Evolutionary conservation across 2,113 vertebrate genomes (phyloP).

Genomic region (Callipepla squamata): DNA sequence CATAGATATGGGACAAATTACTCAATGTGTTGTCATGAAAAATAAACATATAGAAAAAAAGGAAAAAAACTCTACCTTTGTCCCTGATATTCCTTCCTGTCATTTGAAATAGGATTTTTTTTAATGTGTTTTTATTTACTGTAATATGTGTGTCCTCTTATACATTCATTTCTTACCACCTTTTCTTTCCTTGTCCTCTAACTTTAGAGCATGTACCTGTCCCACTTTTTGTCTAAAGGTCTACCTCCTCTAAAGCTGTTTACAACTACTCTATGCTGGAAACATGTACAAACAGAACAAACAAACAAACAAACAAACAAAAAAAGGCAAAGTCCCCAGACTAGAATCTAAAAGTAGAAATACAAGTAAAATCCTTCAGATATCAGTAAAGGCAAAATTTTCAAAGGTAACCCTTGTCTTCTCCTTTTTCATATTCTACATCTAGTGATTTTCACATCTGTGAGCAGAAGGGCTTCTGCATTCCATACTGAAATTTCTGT

Average conservation of each 20-base stretch:
- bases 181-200: rapidly evolving
- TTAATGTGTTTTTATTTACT: neutral
- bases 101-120: neutral
- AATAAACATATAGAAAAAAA: neutral
- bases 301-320: neutral
- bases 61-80: neutral
- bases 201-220: neutral
- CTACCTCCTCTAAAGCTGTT: neutral
- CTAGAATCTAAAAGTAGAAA: neutral
- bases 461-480: neutral
- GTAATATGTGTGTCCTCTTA: neutral
- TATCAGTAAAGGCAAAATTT: neutral
- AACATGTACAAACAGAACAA: neutral
- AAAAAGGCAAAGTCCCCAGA: neutral
- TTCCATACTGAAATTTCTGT: neutral
- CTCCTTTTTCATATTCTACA: neutral
- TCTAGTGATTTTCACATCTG: neutral
- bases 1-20: neutral
- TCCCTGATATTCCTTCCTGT: neutral
- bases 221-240: neutral
- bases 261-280: neutral
- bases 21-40: neutral
- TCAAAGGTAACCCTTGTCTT: neutral
- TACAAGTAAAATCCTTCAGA: neutral
- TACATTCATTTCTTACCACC: neutral